Conservation (phyloP, 1,140 invertebrate genomes). For the Neodiprion pinetum region DNA sequence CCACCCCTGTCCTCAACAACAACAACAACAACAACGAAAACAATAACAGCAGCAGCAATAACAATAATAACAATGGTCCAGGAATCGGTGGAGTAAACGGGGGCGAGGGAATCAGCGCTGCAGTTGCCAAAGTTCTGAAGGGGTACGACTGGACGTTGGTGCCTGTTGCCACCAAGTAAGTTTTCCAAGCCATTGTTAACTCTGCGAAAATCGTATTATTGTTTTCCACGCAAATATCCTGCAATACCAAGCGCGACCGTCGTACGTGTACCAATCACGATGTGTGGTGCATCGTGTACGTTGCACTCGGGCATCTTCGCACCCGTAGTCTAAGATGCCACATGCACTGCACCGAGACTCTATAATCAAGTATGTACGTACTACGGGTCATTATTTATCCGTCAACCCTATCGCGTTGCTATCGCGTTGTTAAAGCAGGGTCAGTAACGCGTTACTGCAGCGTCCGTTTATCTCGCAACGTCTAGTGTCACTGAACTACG, state of each 20-base stretch:
- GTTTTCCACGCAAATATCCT: neutral
- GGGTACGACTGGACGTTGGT: conserved; percentile 89
- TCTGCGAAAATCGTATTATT: neutral
- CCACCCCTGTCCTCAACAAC: conserved; percentile 19
- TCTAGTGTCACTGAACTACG: conserved; percentile 7
- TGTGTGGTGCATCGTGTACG: neutral
- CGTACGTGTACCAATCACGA: neutral
- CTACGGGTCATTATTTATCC: conserved; percentile 1
- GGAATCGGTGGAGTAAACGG: conserved; percentile 35
- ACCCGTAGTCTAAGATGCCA: neutral
- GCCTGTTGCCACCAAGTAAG: conserved; percentile 81
- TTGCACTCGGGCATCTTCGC: neutral
- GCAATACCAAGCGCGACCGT: neutral
- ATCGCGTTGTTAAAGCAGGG: neutral
- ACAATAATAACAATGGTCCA: conserved; percentile 17
- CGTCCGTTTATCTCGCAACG: conserved; percentile 1
- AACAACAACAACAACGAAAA: conserved; percentile 22
- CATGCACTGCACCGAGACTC: neutral
- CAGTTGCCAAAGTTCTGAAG: conserved; percentile 76
- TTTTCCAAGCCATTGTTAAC: conserved; percentile 28
- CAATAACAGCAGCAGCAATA: conserved; percentile 30
- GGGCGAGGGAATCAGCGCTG: conserved; percentile 72
- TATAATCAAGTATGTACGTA: neutral
- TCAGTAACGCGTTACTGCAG: neutral
- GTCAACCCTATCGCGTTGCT: conserved; percentile 6